Conservation (phyloP, 2,113 vertebrate species). For the Uria lomvia region DNA sequence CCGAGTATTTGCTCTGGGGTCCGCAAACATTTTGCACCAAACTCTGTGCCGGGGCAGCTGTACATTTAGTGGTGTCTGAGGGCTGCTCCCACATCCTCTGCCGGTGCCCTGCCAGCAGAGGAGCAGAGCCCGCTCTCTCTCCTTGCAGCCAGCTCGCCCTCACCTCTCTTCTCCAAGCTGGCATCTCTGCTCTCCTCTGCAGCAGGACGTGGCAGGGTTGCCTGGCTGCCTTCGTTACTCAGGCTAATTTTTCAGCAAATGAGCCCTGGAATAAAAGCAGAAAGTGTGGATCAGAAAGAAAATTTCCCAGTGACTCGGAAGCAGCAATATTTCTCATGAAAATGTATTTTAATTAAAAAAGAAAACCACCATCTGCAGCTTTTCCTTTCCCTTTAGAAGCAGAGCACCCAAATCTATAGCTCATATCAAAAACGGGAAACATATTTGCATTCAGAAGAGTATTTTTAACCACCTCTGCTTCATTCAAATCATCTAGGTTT, state of each 20-base stretch:
- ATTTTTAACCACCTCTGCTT: not conserved
- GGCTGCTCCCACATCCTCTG: not conserved
- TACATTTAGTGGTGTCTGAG: not conserved
- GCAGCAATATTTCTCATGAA: not conserved
- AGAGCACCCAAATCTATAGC: not conserved
- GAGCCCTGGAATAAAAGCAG: not conserved
- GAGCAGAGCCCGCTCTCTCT: not conserved
- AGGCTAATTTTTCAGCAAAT: not conserved
- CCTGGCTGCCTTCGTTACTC: not conserved
- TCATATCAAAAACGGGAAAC: not conserved
- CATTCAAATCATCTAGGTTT: not conserved
- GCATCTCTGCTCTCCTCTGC: not conserved
- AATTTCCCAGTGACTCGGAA: not conserved
- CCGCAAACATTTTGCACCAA: not conserved
- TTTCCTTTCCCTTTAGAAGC: not conserved
- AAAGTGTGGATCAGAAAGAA: not conserved
- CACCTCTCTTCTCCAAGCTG: not conserved
- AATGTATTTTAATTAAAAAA: not conserved
- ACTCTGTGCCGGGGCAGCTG: not conserved
- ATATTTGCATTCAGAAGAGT: not conserved
- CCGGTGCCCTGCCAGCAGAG: not conserved
- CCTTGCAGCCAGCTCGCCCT: not conserved
- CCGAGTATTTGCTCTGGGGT: not conserved
- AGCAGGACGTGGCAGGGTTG: not conserved
- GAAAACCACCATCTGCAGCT: not conserved